These are phyloP conservation scores for Orchesella flavescens DNA, from an alignment of 2,888 invertebrate species.

Conservation along the genomic window DNA sequence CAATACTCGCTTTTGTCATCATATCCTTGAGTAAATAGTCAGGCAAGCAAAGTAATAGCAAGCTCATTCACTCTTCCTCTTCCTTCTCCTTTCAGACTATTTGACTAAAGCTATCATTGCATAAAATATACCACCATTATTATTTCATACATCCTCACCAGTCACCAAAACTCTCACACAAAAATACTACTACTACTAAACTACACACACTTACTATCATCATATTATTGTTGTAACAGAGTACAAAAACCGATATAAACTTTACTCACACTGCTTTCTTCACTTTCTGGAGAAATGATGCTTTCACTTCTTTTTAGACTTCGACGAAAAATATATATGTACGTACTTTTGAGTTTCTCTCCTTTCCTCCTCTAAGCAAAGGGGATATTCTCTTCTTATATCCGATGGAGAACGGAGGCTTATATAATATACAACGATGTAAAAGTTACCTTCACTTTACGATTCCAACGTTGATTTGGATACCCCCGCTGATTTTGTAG, in stretches of 20 bases:
- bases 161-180: neutral
- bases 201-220: too few species aligned
- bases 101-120: conserved; percentile 57
- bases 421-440: too few species aligned
- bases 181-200: too few species aligned
- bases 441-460: too few species aligned
- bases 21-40: conserved; percentile 57
- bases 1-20: conserved; percentile 53
- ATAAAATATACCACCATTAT: conserved; percentile 58
- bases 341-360: conserved; percentile 11
- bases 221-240: too few species aligned
- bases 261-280: conserved; percentile 15
- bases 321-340: conserved; percentile 12
- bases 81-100: conserved; percentile 47
- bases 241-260: conserved; percentile 33
- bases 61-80: conserved; percentile 48
- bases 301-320: conserved; percentile 43
- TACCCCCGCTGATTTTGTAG: conserved; percentile 22
- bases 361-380: neutral
- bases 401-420: neutral
- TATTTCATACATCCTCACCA: conserved; percentile 9
- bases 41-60: conserved; percentile 42
- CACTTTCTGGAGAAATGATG: conserved; percentile 33
- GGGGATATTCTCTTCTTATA: neutral
- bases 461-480: conserved; percentile 22